phyloP scores from a whole-genome alignment of 1,140 invertebrate species.

The Dryas iulia region DNA sequence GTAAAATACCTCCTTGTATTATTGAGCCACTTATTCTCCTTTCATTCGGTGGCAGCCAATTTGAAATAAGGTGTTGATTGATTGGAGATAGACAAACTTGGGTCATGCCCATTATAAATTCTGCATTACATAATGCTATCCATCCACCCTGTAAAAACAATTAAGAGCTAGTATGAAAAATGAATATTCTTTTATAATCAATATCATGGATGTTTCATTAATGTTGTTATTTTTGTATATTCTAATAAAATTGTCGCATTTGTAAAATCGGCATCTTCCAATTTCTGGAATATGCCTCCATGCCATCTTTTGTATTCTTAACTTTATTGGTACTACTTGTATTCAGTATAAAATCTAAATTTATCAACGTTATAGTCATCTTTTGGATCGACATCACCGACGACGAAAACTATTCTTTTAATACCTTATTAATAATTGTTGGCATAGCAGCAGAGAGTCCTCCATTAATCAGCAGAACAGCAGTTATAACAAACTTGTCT shows the following conservation, averaged over 20 bases:
- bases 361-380: too few species aligned
- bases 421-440: conserved; percentile 63
- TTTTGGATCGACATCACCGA: too few species aligned
- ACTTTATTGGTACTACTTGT: too few species aligned
- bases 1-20: conserved; percentile 51
- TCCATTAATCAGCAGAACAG: conserved; percentile 54
- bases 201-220: too few species aligned
- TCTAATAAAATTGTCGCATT: too few species aligned
- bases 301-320: too few species aligned
- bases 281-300: too few species aligned
- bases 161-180: not conserved
- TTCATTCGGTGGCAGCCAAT: conserved; percentile 60
- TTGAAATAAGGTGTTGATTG: conserved; percentile 43
- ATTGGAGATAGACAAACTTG: conserved; percentile 55
- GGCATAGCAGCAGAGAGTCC: conserved; percentile 54
- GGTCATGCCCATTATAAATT: conserved; percentile 60
- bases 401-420: not conserved
- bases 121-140: conserved; percentile 56
- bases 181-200: too few species aligned
- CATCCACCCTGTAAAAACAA: conserved; percentile 53
- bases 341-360: too few species aligned
- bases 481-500: conserved; percentile 50
- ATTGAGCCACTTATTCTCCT: conserved; percentile 43
- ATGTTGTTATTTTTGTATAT: too few species aligned
- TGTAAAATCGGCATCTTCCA: too few species aligned